These are phyloP conservation scores for Tridacna crocea DNA, from an alignment of 2,888 invertebrate genomes.

Conservation along the genomic window DNA sequence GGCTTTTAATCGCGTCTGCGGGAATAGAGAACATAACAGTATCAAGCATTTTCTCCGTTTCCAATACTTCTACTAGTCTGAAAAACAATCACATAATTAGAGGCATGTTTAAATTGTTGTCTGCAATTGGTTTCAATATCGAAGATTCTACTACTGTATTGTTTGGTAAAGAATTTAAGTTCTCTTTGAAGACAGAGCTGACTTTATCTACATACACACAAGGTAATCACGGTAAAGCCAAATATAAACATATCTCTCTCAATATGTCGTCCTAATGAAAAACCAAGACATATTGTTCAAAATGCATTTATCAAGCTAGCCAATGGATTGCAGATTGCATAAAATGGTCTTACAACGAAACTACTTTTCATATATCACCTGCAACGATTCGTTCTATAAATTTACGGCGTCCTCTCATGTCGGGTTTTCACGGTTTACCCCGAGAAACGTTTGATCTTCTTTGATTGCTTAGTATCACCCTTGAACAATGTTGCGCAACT, in stretches of 20 bases:
- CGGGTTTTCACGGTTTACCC: conserved; percentile 38
- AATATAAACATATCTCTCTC: conserved; percentile 25
- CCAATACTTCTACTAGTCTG: too few species aligned
- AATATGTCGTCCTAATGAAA: conserved; percentile 34
- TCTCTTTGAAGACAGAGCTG: conserved; percentile 22
- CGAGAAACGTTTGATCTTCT: conserved; percentile 53
- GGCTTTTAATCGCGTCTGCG: too few species aligned
- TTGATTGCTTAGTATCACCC: conserved; percentile 15
- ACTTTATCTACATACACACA: conserved; percentile 30
- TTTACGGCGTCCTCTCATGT: conserved; percentile 41
- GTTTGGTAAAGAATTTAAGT: not conserved
- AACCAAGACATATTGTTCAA: conserved; percentile 21
- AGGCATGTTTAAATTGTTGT: too few species aligned
- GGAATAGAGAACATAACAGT: too few species aligned
- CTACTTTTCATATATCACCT: conserved; percentile 34
- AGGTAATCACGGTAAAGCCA: conserved; percentile 23
- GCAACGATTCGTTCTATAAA: conserved; percentile 42
- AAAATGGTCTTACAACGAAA: conserved; percentile 35
- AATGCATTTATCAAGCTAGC: conserved; percentile 35
- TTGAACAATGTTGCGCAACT: not conserved
- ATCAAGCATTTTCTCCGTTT: too few species aligned
- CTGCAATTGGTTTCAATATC: too few species aligned
- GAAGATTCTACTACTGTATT: too few species aligned
- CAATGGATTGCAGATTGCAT: conserved; percentile 37
- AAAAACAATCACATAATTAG: too few species aligned